Evolutionary conservation across 2,888 invertebrate genomes (phyloP).

Genomic region (Plebejus argus): DNA sequence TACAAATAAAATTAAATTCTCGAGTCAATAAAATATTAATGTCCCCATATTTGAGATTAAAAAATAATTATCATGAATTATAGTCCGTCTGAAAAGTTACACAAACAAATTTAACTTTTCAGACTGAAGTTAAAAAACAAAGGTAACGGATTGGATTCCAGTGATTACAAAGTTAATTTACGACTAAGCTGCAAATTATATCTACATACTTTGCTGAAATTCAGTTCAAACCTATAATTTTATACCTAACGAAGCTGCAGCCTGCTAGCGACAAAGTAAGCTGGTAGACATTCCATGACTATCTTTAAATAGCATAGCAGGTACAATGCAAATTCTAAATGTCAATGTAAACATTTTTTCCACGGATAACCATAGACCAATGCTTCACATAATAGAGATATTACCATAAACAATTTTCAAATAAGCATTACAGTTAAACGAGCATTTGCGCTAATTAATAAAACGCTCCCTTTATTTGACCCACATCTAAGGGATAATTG

Average conservation of each 20-base stretch:
- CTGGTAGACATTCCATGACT: not conserved
- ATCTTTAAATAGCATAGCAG: not conserved
- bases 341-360: slow-evolving; percentile 20
- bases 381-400: not conserved
- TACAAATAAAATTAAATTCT: not conserved
- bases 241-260: not conserved
- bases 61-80: slow-evolving; percentile 15
- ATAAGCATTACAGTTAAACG: not conserved
- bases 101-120: slow-evolving; percentile 20
- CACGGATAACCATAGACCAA: not conserved
- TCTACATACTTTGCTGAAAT: not conserved
- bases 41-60: not conserved
- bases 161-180: slow-evolving; percentile 11
- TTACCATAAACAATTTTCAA: slow-evolving; percentile 10
- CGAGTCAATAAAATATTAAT: not conserved
- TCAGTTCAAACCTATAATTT: not conserved
- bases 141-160: slow-evolving; percentile 12
- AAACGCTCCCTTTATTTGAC: slow-evolving; percentile 64
- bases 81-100: slow-evolving; percentile 17
- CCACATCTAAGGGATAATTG: slow-evolving; percentile 75
- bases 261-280: not conserved
- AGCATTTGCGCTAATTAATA: slow-evolving; percentile 36
- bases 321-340: slow-evolving; percentile 1
- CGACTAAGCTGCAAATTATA: slow-evolving; percentile 1
- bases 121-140: slow-evolving; percentile 16